Percentiles rank a stretch among this genome's conserved stretches.
Conservation (phyloP, 2,113 vertebrate genomes). For the Oreotrochilus melanogaster region DNA sequence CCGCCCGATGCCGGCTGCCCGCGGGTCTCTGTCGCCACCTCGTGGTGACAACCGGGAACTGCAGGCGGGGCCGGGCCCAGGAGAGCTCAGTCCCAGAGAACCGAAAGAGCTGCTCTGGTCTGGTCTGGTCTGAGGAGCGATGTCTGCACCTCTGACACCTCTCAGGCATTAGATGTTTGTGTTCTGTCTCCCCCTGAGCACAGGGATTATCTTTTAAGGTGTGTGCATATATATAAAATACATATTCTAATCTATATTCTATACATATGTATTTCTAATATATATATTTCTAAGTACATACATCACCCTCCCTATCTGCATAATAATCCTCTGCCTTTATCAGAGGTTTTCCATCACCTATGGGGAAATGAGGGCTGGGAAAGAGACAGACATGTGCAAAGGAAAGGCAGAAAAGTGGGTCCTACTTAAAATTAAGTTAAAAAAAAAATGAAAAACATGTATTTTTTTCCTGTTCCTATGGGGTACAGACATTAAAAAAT, state of each 20-base stretch:
- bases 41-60: neutral
- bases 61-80: neutral
- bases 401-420: neutral
- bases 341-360: neutral
- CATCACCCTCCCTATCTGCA: neutral
- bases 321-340: neutral
- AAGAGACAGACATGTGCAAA: neutral
- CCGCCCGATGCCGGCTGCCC: neutral
- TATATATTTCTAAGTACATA: too few species aligned
- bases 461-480: neutral
- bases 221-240: neutral
- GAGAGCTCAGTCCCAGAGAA: too few species aligned
- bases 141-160: neutral
- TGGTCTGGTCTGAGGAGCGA: neutral
- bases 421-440: neutral
- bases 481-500: rapidly evolving
- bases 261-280: too few species aligned
- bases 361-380: neutral
- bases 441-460: neutral
- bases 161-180: neutral
- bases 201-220: neutral
- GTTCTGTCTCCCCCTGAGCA: neutral
- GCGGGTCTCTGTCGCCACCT: neutral
- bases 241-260: neutral
- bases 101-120: too few species aligned